phyloP scores from a whole-genome alignment of 1,140 invertebrate species.

The Musca vetustissima region DNA sequence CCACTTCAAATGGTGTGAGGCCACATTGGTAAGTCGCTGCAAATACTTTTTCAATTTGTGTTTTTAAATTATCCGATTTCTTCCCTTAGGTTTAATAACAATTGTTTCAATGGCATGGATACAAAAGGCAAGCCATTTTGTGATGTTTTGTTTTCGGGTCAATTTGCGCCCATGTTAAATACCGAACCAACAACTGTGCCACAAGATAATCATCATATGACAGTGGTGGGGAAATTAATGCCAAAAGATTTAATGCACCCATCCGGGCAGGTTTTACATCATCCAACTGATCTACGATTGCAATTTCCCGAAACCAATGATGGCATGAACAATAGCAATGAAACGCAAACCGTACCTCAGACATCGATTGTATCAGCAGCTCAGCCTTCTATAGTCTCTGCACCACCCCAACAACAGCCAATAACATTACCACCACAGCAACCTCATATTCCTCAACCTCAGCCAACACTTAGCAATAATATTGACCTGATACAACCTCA shows the following conservation, averaged over 20 bases:
- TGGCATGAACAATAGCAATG: not conserved
- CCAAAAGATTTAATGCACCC: not conserved
- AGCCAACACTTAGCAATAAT: not conserved
- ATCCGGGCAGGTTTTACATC: not conserved
- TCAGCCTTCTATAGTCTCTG: no score
- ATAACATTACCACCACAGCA: no score
- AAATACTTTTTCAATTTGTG: not conserved
- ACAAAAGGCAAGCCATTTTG: conserved; percentile 22
- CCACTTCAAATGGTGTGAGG: conserved; percentile 43
- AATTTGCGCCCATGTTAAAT: conserved; percentile 22
- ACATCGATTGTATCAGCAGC: no score
- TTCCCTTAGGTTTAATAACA: conserved; percentile 40
- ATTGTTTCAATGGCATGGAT: conserved; percentile 46
- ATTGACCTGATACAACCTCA: not conserved
- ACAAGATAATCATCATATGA: not conserved
- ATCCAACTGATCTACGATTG: not conserved
- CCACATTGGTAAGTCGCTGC: conserved; percentile 32
- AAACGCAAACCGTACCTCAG: not conserved
- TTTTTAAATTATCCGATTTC: not conserved
- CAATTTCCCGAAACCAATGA: not conserved
- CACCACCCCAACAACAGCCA: not conserved
- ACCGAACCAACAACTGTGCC: not conserved
- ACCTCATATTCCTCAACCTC: not conserved
- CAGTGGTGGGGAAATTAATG: not conserved
- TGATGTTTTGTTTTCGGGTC: conserved; percentile 25